A percentile compares a stretch with the other conserved stretches of the same genome.
Evolutionary conservation across 2,888 invertebrate species (phyloP).

Genomic region (Patella ulyssiponensis): DNA sequence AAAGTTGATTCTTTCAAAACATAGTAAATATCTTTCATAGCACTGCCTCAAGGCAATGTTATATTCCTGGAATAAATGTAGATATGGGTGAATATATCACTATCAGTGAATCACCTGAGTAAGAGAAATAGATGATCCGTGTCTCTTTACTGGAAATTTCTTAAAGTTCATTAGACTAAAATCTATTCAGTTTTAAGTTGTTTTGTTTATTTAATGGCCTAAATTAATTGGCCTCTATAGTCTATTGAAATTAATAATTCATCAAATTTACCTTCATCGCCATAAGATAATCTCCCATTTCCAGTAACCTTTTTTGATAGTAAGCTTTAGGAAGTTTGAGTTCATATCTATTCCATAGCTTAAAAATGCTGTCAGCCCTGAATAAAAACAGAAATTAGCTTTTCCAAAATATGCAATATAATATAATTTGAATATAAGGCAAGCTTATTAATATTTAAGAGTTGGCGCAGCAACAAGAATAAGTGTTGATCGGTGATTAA

Average conservation of each 20-base stretch:
- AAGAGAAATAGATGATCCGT: background rate
- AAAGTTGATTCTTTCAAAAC: constrained; percentile 64
- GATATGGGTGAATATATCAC: background rate
- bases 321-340: constrained; percentile 61
- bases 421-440: background rate
- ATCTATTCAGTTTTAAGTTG: too few species aligned
- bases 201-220: too few species aligned
- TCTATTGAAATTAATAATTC: too few species aligned
- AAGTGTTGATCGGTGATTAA: too few species aligned
- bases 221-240: too few species aligned
- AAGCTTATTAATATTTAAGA: too few species aligned
- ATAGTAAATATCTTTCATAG: constrained; percentile 68
- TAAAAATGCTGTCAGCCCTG: constrained; percentile 69
- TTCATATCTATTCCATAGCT: constrained; percentile 71
- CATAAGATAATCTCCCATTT: constrained; percentile 70
- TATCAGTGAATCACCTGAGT: background rate
- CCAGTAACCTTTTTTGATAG: constrained; percentile 66
- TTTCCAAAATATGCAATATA: background rate
- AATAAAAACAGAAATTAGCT: constrained; percentile 22
- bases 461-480: too few species aligned
- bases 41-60: constrained; percentile 70
- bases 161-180: background rate
- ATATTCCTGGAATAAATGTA: constrained; percentile 60
- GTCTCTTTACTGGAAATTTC: background rate
- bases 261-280: constrained; percentile 58